phyloP scores from a whole-genome alignment of 2,113 vertebrate genomes.

The Elgaria multicarinata region DNA sequence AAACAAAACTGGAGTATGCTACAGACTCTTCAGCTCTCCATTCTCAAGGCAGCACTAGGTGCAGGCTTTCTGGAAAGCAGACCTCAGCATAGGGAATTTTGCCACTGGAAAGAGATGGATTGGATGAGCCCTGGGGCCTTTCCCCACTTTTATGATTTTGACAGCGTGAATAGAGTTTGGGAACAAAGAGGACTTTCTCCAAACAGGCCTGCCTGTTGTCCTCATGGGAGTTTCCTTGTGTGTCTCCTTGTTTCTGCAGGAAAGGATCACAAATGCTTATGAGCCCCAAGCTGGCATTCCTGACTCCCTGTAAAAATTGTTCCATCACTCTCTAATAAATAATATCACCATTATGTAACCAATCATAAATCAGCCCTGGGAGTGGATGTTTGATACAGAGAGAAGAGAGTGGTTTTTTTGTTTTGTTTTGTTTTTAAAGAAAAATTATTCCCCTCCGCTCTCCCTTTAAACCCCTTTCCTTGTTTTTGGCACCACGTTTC shows the following conservation, averaged over 20 bases:
- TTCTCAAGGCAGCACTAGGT: too few relatives aligned
- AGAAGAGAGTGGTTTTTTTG: neutral
- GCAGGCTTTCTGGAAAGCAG: neutral
- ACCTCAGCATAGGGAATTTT: neutral
- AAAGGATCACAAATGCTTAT: neutral
- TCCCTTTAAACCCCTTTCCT: conserved; percentile 38
- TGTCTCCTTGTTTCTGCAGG: conserved; percentile 1
- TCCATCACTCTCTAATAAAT: conserved; percentile 45
- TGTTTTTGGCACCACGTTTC: conserved; percentile 45
- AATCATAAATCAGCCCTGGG: conserved; percentile 46
- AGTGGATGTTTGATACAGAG: conserved; percentile 35
- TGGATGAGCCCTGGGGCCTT: neutral
- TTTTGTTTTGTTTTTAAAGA: neutral
- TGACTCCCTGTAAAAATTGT: conserved; percentile 38
- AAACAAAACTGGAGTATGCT: too few relatives aligned
- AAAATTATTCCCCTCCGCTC: neutral
- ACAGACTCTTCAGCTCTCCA: too few relatives aligned
- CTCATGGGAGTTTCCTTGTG: neutral
- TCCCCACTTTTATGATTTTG: neutral
- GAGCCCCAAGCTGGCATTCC: conserved; percentile 42
- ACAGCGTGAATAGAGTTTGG: neutral
- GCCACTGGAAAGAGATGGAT: neutral
- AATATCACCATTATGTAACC: conserved; percentile 48
- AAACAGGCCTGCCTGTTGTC: neutral
- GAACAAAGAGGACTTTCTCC: conserved; percentile 21